Percentiles rank a stretch among this genome's conserved stretches.
Evolutionary conservation across 2,888 invertebrate genomes (phyloP).

Genomic region (Desoria tigrina): DNA sequence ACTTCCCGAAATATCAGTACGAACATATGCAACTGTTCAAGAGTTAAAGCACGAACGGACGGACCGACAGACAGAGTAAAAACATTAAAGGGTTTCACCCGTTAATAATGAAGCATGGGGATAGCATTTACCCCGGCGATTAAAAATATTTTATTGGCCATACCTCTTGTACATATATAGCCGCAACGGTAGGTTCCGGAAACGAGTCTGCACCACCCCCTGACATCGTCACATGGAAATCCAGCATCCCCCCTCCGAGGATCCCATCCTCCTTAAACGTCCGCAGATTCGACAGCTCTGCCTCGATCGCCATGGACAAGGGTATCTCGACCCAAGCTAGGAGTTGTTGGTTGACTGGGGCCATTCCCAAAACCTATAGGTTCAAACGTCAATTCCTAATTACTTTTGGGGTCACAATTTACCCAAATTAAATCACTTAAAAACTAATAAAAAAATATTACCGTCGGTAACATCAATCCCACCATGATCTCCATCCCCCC

Average conservation of each 20-base stretch:
- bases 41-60: no score
- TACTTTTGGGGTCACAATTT: no score
- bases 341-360: conserved; percentile 28
- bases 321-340: conserved; percentile 38
- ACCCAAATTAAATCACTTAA: neutral
- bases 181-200: conserved; percentile 27
- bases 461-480: conserved; percentile 31
- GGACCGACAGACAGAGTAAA: no score
- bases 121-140: no score
- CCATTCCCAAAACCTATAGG: conserved; percentile 23
- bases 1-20: no score
- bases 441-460: conserved; percentile 16
- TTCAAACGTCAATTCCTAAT: neutral
- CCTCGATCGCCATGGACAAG: conserved; percentile 16
- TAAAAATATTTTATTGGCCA: no score
- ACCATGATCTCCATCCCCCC: conserved; percentile 40
- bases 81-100: no score
- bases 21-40: no score
- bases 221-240: conserved; percentile 29
- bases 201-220: conserved; percentile 33
- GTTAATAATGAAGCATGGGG: no score
- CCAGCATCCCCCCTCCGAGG: conserved; percentile 30
- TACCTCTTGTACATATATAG: conserved; percentile 38
- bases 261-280: conserved; percentile 28
- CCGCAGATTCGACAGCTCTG: conserved; percentile 16